A percentile compares a stretch with the other conserved stretches of the same genome.
phyloP scores from a whole-genome alignment of 2,888 invertebrate genomes.

The Odontothrips loti region DNA sequence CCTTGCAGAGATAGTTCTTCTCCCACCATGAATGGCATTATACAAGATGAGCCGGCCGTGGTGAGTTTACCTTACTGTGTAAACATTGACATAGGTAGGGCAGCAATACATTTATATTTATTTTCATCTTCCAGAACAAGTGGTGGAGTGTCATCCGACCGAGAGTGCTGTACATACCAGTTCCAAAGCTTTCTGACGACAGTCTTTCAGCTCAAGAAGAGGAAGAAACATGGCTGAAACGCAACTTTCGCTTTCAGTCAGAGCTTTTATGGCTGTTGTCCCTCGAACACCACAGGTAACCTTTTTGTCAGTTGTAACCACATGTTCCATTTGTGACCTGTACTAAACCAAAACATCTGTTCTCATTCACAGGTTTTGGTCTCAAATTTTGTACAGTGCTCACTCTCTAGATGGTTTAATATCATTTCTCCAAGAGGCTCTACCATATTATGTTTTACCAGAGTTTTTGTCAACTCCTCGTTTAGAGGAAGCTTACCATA shows the following conservation, averaged over 20 bases:
- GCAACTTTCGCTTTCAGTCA: constrained; percentile 56
- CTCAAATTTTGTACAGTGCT: constrained; percentile 56
- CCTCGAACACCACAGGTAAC: constrained; percentile 62
- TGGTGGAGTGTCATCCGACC: constrained; percentile 55
- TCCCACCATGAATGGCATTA: constrained; percentile 51
- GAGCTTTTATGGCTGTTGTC: constrained; percentile 66
- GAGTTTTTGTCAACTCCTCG: constrained; percentile 47
- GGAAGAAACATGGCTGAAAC: constrained; percentile 63
- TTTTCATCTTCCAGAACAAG: constrained; percentile 49
- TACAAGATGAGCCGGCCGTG: constrained; percentile 58
- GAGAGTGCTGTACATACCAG: constrained; percentile 56
- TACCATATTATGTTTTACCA: constrained; percentile 59
- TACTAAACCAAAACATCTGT: no score
- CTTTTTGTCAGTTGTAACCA: constrained; percentile 28
- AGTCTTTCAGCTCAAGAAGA: constrained; percentile 53
- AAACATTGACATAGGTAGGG: constrained; percentile 33
- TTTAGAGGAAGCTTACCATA: constrained; percentile 56
- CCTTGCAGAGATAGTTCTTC: not conserved
- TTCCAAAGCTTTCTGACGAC: constrained; percentile 49
- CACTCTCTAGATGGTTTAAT: constrained; percentile 55
- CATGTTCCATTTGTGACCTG: not conserved
- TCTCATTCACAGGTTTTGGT: constrained; percentile 60
- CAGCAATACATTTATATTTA: constrained; percentile 29
- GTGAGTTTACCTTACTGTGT: constrained; percentile 49
- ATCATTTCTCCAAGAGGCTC: constrained; percentile 71